Evolutionary conservation across 2,113 vertebrate species (phyloP).

Genomic region (Pogona vitticeps): DNA sequence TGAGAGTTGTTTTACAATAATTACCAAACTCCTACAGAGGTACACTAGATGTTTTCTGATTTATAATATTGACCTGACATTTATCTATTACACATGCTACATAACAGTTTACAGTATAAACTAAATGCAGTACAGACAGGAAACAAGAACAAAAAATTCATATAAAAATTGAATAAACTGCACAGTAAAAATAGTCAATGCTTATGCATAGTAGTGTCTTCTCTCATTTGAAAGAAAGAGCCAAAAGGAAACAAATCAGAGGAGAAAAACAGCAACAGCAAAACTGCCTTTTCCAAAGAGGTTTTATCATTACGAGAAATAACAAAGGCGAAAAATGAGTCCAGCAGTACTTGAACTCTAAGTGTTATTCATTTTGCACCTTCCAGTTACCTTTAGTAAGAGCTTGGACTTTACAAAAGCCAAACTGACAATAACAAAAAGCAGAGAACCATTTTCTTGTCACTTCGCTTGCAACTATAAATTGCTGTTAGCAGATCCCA

Average conservation of each 20-base stretch:
- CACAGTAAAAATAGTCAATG: background rate
- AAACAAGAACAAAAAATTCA: background rate
- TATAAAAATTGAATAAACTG: background rate
- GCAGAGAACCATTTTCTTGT: background rate
- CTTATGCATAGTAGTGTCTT: background rate
- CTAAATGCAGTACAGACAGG: background rate
- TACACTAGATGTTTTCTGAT: too few relatives aligned
- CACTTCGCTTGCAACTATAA: background rate
- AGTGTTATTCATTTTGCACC: too few relatives aligned
- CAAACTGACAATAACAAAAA: slow-evolving; percentile 32
- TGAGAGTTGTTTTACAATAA: slow-evolving; percentile 1
- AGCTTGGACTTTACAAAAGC: background rate
- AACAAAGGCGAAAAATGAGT: background rate
- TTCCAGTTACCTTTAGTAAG: background rate
- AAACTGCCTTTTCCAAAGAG: background rate
- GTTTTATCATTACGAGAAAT: background rate
- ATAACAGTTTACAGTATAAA: background rate
- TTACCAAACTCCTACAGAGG: too few relatives aligned
- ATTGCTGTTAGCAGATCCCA: background rate
- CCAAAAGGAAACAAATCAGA: background rate
- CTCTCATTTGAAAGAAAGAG: background rate
- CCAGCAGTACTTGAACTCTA: too few relatives aligned
- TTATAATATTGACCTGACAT: background rate
- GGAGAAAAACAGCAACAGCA: background rate
- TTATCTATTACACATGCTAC: background rate